phyloP scores from a whole-genome alignment of 2,888 invertebrate species.

The Zelleria hepariella region DNA sequence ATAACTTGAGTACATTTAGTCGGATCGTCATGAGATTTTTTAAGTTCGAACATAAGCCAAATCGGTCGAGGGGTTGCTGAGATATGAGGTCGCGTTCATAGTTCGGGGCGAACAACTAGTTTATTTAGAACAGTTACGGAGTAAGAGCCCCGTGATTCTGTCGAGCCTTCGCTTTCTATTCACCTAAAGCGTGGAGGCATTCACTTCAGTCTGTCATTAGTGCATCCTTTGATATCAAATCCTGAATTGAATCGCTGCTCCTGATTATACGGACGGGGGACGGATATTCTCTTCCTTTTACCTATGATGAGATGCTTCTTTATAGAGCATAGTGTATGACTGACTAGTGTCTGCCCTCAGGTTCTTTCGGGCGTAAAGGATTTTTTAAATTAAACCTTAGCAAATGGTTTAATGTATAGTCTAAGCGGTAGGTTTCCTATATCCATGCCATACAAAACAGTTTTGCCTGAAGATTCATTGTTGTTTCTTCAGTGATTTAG shows the following conservation, averaged over 20 bases:
- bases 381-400: too few species aligned
- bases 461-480: too few species aligned
- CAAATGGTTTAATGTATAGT: too few species aligned
- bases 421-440: too few species aligned
- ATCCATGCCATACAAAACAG: too few species aligned
- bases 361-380: too few species aligned
- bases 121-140: background rate
- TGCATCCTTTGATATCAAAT: background rate
- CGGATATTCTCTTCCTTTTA: background rate
- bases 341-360: too few species aligned
- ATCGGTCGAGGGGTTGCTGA: too few species aligned
- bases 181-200: background rate
- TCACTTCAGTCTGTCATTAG: background rate
- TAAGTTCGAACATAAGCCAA: too few species aligned
- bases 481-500: too few species aligned
- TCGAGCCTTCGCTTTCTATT: background rate
- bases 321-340: background rate
- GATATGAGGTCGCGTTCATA: background rate
- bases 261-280: background rate
- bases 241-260: background rate
- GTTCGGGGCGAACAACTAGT: background rate
- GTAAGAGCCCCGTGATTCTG: background rate
- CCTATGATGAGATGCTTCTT: background rate
- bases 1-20: too few species aligned
- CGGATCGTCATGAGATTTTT: too few species aligned